Percentiles rank a stretch among this genome's conserved stretches.
Evolutionary conservation across 2,113 vertebrate species (phyloP).

Genomic region (Carassius carassius): DNA sequence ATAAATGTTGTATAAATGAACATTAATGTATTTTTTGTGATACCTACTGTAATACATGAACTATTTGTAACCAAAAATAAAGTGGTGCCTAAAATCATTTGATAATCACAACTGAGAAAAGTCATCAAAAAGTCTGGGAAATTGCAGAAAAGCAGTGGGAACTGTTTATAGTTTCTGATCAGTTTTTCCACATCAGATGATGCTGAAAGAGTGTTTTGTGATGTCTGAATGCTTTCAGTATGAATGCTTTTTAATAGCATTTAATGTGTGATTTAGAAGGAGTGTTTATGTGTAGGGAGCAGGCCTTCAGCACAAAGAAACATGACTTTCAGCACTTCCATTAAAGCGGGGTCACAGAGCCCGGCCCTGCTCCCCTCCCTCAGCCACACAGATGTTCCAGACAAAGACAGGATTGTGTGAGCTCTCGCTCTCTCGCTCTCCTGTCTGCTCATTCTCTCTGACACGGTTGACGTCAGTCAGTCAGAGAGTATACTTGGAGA

Average conservation of each 20-base stretch:
- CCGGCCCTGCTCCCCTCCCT: conserved; percentile 44
- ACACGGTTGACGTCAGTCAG: conserved; percentile 4
- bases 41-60: background rate
- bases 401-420: conserved; percentile 69
- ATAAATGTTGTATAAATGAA: background rate
- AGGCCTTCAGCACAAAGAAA: conserved; percentile 38
- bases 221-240: background rate
- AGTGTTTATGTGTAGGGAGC: conserved; percentile 20
- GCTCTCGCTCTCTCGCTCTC: conserved; percentile 8
- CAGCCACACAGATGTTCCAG: conserved; percentile 60
- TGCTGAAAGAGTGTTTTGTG: conserved; percentile 21
- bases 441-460: conserved; percentile 1
- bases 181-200: conserved; percentile 11
- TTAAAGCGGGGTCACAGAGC: conserved; percentile 56
- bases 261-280: conserved; percentile 18
- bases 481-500: conserved; percentile 9
- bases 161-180: background rate
- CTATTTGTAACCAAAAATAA: background rate
- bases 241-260: conserved; percentile 12
- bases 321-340: conserved; percentile 53
- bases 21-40: background rate
- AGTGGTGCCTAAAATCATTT: background rate
- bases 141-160: conserved; percentile 37
- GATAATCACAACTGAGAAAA: background rate
- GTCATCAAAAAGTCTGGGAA: background rate